These are phyloP conservation scores for Percopsis omiscomaycus DNA, from an alignment of 2,797 vertebrate species.

Conservation along the genomic window DNA sequence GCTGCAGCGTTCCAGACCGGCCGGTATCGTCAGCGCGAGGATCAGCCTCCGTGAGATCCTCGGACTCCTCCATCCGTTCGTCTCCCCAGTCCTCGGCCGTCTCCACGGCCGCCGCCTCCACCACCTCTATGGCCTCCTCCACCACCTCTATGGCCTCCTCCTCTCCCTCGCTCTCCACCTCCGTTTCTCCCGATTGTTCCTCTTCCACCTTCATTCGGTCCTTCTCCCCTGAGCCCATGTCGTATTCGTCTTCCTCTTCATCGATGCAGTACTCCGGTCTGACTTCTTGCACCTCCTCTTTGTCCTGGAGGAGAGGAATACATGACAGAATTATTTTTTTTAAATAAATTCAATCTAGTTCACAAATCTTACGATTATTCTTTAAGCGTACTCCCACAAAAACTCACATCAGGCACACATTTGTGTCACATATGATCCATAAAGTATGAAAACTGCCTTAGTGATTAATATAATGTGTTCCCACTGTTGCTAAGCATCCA, in stretches of 20 bases:
- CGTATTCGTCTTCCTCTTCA: constrained; percentile 20
- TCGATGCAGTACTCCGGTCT: constrained; percentile 1
- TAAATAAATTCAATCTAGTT: too few relatives aligned
- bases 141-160: constrained; percentile 28
- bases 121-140: constrained; percentile 21
- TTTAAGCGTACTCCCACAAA: too few relatives aligned
- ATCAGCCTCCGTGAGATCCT: constrained; percentile 7
- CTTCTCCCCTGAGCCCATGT: constrained; percentile 9
- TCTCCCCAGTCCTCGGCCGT: constrained; percentile 2
- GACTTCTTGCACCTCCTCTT: constrained; percentile 25
- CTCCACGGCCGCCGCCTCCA: constrained; percentile 14
- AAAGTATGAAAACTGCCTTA: background rate
- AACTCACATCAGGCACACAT: too few relatives aligned
- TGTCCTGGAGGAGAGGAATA: constrained; percentile 29
- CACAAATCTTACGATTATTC: too few relatives aligned
- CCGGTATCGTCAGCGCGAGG: constrained; percentile 2
- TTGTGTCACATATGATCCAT: background rate
- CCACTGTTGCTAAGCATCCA: too few relatives aligned
- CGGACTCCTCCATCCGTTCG: constrained; percentile 15
- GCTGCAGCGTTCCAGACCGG: too few relatives aligned
- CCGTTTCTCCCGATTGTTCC: too few relatives aligned
- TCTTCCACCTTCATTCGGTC: background rate
- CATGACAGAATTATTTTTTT: background rate
- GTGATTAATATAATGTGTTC: too few relatives aligned
- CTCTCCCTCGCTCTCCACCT: constrained; percentile 19